Conservation (phyloP, 2,113 vertebrate genomes). For the Muntiacus muntjak region DNA sequence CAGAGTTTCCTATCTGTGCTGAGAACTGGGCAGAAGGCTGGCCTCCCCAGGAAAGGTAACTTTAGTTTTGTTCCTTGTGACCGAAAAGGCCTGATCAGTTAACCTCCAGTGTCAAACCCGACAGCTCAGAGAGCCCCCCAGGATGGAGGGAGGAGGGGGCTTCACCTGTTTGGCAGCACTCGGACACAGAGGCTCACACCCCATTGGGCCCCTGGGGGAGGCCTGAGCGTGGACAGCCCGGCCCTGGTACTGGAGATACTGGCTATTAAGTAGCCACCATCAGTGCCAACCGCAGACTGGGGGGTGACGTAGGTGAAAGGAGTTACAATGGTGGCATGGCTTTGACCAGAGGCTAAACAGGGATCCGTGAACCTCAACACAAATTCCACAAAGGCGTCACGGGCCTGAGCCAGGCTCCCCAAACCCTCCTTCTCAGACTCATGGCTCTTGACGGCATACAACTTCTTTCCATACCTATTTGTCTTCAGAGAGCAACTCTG, state of each 20-base stretch:
- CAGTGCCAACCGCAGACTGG: not conserved
- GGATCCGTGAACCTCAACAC: not conserved
- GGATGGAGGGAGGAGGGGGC: fast-evolving
- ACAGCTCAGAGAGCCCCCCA: not conserved
- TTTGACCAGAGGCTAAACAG: not conserved
- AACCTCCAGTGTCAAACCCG: not conserved
- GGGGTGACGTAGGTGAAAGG: too few relatives aligned
- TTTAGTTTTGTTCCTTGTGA: not conserved
- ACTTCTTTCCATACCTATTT: not conserved
- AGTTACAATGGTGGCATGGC: not conserved
- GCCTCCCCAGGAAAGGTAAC: not conserved
- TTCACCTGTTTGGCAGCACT: not conserved
- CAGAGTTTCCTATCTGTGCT: not conserved
- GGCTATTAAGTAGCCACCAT: not conserved
- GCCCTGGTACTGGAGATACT: not conserved
- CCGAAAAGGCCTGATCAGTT: not conserved
- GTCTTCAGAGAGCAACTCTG: not conserved
- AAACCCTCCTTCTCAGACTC: not conserved
- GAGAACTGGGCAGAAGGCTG: not conserved
- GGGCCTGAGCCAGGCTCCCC: not conserved
- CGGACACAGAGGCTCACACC: too few relatives aligned
- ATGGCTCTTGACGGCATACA: not conserved
- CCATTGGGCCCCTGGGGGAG: not conserved
- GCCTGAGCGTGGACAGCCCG: not conserved
- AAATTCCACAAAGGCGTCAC: not conserved